phyloP scores from a whole-genome alignment of 2,888 invertebrate species.

The Villa cingulata region DNA sequence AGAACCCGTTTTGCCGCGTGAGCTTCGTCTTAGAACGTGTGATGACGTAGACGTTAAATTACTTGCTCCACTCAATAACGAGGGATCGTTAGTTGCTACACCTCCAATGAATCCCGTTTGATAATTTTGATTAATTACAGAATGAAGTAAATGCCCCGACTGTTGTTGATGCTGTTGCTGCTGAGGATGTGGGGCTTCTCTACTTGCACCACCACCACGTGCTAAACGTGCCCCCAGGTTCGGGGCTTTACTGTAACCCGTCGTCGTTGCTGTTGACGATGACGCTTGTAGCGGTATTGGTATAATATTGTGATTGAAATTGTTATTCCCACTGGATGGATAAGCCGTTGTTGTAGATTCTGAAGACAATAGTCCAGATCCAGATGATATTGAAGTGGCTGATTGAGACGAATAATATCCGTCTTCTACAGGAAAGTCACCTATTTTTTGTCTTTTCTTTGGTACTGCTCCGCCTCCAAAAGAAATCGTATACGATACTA shows the following conservation, averaged over 20 bases:
- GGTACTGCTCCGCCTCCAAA: conserved; percentile 13
- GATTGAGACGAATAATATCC: conserved; percentile 1
- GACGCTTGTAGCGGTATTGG: conserved; percentile 15
- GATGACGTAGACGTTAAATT: conserved; percentile 20
- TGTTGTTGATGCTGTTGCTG: conserved; percentile 9
- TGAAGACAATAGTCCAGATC: conserved; percentile 6
- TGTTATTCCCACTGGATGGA: conserved; percentile 14
- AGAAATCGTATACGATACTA: conserved; percentile 8
- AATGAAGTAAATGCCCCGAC: conserved; percentile 7
- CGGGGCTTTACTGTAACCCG: conserved; percentile 30
- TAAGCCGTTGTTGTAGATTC: conserved; percentile 8
- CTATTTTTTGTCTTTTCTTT: conserved; percentile 16
- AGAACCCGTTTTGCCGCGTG: conserved; percentile 38
- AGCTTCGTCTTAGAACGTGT: conserved; percentile 32
- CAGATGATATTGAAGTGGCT: neutral
- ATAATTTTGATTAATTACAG: conserved; percentile 13
- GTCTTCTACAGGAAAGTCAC: conserved; percentile 6
- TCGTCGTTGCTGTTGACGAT: conserved; percentile 26
- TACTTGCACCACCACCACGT: conserved; percentile 24
- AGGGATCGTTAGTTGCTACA: conserved; percentile 12
- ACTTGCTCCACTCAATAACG: conserved; percentile 9
- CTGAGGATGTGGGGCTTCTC: conserved; percentile 12
- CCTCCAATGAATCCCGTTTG: conserved; percentile 8
- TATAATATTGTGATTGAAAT: conserved; percentile 12
- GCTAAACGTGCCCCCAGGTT: conserved; percentile 32